These are phyloP conservation scores for Subacronicta megacephala DNA, from an alignment of 2,888 invertebrate species.

Conservation along the genomic window DNA sequence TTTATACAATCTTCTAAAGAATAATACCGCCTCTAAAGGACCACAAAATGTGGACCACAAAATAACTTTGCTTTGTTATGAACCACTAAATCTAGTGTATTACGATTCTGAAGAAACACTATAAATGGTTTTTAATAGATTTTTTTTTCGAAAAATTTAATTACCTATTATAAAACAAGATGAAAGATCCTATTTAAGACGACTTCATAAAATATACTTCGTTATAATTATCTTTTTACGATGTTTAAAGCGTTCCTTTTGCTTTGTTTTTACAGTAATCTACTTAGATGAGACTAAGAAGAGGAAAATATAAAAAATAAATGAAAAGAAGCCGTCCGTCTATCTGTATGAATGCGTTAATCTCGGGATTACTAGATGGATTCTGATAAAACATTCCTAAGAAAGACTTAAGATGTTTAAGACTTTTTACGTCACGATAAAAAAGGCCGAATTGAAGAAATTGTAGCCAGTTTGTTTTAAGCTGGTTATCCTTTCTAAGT, in stretches of 20 bases:
- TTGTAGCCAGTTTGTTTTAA: conserved; percentile 51
- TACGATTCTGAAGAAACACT: no score
- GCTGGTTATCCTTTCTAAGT: conserved; percentile 38
- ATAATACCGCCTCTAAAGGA: no score
- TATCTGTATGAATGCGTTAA: conserved; percentile 58
- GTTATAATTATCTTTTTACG: conserved; percentile 52
- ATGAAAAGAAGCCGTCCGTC: conserved; percentile 33
- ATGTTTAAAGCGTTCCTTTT: conserved; percentile 40
- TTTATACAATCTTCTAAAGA: no score
- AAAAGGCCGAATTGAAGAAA: conserved; percentile 41
- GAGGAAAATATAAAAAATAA: conserved; percentile 54
- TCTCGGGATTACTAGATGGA: conserved; percentile 59
- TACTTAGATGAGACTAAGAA: conserved; percentile 47
- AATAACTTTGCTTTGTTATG: no score
- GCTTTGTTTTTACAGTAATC: conserved; percentile 60
- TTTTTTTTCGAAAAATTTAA: conserved; percentile 4
- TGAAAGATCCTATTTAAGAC: conserved; percentile 30
- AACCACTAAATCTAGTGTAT: no score
- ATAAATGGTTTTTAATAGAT: not conserved
- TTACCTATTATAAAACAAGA: conserved; percentile 22
- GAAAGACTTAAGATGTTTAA: conserved; percentile 56
- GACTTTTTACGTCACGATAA: conserved; percentile 44
- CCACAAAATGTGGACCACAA: no score
- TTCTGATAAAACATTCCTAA: conserved; percentile 56
- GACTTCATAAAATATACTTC: conserved; percentile 44